phyloP scores from a whole-genome alignment of 2,797 vertebrate species.

The Hydrocynus forskahlii region DNA sequence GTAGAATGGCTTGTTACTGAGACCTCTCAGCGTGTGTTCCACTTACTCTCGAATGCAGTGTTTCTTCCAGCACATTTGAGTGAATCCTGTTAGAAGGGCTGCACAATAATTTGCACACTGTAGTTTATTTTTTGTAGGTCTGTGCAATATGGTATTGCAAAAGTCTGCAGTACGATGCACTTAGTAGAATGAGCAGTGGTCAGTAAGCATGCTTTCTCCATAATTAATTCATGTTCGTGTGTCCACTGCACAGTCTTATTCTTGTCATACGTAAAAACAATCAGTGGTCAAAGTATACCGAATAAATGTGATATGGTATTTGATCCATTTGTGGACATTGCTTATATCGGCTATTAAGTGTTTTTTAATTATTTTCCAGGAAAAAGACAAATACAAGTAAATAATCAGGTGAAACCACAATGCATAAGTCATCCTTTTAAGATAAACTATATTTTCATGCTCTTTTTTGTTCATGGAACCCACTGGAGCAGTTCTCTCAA shows the following conservation, averaged over 20 bases:
- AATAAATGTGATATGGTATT: not conserved
- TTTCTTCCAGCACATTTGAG: not conserved
- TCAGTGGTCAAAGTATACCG: not conserved
- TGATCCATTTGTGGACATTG: not conserved
- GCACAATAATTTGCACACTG: not conserved
- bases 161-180: not conserved
- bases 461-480: not conserved
- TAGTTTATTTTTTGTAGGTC: not conserved
- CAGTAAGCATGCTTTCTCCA: not conserved
- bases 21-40: slow-evolving; percentile 6
- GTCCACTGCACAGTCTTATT: not conserved
- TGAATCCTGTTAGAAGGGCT: not conserved
- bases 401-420: not conserved
- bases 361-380: not conserved
- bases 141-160: not conserved
- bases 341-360: not conserved
- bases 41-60: slow-evolving; percentile 4
- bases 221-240: not conserved
- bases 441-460: not conserved
- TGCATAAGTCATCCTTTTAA: too few species aligned
- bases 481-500: not conserved
- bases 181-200: not conserved
- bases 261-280: not conserved
- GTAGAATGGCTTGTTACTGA: slow-evolving; percentile 22
- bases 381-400: not conserved